These are phyloP conservation scores for Tenthredo distinguenda DNA, from an alignment of 2,888 invertebrate genomes.

Conservation along the genomic window DNA sequence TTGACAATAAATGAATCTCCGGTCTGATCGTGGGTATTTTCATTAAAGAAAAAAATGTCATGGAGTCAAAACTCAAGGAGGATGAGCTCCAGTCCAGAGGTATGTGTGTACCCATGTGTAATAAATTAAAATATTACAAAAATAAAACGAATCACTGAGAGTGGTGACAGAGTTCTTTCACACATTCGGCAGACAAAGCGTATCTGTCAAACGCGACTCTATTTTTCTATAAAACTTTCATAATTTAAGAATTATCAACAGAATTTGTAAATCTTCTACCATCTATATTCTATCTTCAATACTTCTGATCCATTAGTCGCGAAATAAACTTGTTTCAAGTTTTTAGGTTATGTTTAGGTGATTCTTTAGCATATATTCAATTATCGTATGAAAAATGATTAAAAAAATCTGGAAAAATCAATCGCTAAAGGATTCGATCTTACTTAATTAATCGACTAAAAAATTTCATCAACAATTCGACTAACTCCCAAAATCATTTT, in stretches of 20 bases:
- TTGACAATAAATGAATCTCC: not conserved
- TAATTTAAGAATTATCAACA: not conserved
- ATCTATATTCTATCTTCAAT: not conserved
- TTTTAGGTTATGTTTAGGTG: not conserved
- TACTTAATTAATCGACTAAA: too few relatives aligned
- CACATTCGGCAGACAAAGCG: not conserved
- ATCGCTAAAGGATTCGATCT: not conserved
- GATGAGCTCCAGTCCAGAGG: conserved; percentile 39
- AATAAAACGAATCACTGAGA: not conserved
- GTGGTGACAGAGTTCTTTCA: not conserved
- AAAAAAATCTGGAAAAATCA: not conserved
- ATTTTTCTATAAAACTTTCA: not conserved
- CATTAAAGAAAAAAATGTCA: conserved; percentile 23
- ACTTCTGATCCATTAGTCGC: not conserved
- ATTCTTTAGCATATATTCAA: not conserved
- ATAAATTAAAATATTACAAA: not conserved
- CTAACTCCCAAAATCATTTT: not conserved
- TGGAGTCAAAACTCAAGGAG: conserved; percentile 44
- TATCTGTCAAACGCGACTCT: not conserved
- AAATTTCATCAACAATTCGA: not conserved
- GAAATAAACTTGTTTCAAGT: not conserved
- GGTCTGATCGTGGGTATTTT: not conserved
- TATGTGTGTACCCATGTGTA: not conserved
- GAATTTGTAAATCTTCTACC: not conserved
- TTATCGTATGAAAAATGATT: not conserved